Evolutionary conservation across 2,797 vertebrate species (phyloP).

Genomic region (Gobionotothen gibberifrons): DNA sequence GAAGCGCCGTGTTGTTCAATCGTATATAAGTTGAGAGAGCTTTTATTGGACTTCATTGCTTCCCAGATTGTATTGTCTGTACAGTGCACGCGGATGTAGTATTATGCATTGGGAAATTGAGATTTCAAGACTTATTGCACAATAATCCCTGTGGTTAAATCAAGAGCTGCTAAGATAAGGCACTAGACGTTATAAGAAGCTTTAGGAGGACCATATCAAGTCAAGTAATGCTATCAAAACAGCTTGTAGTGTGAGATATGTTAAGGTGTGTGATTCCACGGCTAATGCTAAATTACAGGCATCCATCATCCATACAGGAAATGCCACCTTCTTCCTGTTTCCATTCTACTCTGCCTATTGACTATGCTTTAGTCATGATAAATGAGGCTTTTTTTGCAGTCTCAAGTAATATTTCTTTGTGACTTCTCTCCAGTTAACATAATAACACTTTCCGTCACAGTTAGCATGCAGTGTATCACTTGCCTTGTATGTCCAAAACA

Average conservation of each 20-base stretch:
- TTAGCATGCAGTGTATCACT: background rate
- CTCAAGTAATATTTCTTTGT: background rate
- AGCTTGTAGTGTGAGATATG: background rate
- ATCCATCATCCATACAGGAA: background rate
- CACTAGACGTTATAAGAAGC: conserved; percentile 19
- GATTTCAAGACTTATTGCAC: conserved; percentile 27
- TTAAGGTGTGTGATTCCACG: background rate
- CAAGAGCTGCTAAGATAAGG: conserved; percentile 24
- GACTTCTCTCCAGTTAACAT: background rate
- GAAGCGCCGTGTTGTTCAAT: conserved; percentile 26
- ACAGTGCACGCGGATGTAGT: background rate
- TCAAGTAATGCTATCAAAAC: background rate
- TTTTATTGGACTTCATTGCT: conserved; percentile 43
- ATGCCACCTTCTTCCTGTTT: background rate
- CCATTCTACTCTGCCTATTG: background rate
- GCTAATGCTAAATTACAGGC: background rate
- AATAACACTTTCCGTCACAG: background rate
- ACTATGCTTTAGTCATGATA: background rate
- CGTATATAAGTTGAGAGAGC: conserved; percentile 22
- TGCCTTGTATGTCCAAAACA: background rate
- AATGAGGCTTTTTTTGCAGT: background rate
- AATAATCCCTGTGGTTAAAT: conserved; percentile 49
- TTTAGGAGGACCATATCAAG: conserved; percentile 14
- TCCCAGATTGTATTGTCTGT: conserved; percentile 8
- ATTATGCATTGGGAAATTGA: conserved; percentile 20